Base-by-base conservation (phyloP, 2,888 invertebrate genomes). In the Amblyteles armatorius region DNA sequence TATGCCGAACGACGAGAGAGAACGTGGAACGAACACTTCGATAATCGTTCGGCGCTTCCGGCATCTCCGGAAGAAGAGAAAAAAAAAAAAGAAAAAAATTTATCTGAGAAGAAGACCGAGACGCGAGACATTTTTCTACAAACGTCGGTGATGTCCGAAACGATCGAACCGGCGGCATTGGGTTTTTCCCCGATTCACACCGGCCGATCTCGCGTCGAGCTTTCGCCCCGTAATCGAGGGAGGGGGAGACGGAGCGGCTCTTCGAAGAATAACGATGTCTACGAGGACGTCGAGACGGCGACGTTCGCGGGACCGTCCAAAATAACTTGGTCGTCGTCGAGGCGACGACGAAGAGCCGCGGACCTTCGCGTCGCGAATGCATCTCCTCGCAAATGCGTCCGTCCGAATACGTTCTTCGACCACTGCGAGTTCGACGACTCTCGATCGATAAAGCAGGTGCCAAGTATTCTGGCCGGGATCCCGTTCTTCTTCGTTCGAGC, bases 251-350 rank as follows among this genome's bases (percentile, higher is more conserved):
- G 60, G 22, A 50, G 22, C 57, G 72, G 60, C 67, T 72, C 72
- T 84, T 72, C 85, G 80, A 78, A 82, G 90, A 90, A 91, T 90
- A 90, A 91, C 89, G 89, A 88, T 90, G 92, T 92, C 92, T 92
- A 90, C 89, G 88, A 89, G 88, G 85, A 88, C 88, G 90, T 90
- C 91, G 90, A 91, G 92, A 92, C 92, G 89, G 86, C 89, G 88
- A 82, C 86, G 86, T 71, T 67, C 65, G 85, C 83, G 83, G 86
- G 87, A 83, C 82, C 73, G 88, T 89, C 88, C 82, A 88, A 88
- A 89, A 89, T 89, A 88, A 87, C 85, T 87, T 80, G 87, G 69
- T 72, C 78, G 84, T 63, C 82, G 79, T 71, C 82, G 79, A 71
- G 82, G 48, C 81, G 81, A 71, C 74, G 82, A 71, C 82, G 63